Percentiles rank a stretch among this genome's conserved stretches.
Evolutionary conservation across 2,113 vertebrate genomes (phyloP).

Genomic region (Seriola aureovittata): DNA sequence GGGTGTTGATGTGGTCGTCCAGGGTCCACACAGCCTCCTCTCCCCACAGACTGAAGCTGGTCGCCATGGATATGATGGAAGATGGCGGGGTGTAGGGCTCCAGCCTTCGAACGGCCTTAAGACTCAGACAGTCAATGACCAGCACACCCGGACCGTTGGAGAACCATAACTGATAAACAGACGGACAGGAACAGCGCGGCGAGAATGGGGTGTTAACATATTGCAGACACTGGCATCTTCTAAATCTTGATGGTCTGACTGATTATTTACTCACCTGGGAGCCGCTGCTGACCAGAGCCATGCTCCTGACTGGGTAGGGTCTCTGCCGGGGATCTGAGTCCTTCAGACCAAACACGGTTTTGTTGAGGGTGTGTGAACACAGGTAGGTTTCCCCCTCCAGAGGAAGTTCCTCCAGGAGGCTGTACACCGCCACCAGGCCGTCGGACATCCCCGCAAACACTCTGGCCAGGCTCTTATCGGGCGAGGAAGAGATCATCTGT

Average conservation of each 20-base stretch:
- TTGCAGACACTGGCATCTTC: neutral
- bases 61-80: constrained; percentile 82
- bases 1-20: constrained; percentile 87
- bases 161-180: constrained; percentile 90
- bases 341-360: constrained; percentile 86
- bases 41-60: constrained; percentile 86
- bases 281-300: constrained; percentile 88
- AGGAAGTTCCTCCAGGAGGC: constrained; percentile 86
- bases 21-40: constrained; percentile 95
- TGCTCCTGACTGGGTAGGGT: constrained; percentile 89
- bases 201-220: neutral
- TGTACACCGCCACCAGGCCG: constrained; percentile 89
- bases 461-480: constrained; percentile 84
- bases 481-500: neutral
- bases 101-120: constrained; percentile 88
- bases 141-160: constrained; percentile 94
- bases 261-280: constrained; percentile 72
- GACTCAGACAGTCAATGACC: constrained; percentile 84
- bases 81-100: constrained; percentile 90
- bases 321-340: constrained; percentile 92
- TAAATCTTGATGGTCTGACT: neutral
- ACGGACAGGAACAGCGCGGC: neutral
- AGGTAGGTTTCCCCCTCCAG: constrained; percentile 89
- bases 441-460: constrained; percentile 94
- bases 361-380: constrained; percentile 94